phyloP scores from a whole-genome alignment of 1,140 invertebrate genomes.

The Micrasema longulum region DNA sequence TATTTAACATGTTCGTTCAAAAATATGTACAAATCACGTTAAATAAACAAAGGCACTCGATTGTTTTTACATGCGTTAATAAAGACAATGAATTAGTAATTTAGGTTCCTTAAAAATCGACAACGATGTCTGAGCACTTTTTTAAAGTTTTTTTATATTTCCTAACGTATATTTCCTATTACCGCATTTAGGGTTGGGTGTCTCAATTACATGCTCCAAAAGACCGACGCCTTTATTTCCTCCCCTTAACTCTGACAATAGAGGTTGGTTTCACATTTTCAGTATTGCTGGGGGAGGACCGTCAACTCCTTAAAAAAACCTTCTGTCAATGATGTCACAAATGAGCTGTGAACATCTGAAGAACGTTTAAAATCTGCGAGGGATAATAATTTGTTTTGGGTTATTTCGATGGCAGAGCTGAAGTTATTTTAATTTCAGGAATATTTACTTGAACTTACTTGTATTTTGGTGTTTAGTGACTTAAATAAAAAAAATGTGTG shows the following conservation, averaged over 20 bases:
- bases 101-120: too few species aligned
- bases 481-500: too few species aligned
- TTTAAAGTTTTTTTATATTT: too few species aligned
- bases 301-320: slow-evolving; percentile 27
- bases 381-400: background rate
- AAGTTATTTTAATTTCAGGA: slow-evolving; percentile 1
- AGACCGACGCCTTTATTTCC: slow-evolving; percentile 49
- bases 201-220: slow-evolving; percentile 54
- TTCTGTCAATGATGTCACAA: slow-evolving; percentile 47
- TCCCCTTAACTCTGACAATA: slow-evolving; percentile 18
- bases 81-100: too few species aligned
- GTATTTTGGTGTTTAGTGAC: too few species aligned
- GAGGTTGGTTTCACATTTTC: background rate
- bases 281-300: background rate
- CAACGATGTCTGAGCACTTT: too few species aligned
- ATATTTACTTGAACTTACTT: too few species aligned
- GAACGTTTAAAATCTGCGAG: slow-evolving; percentile 30
- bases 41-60: too few species aligned
- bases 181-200: slow-evolving; percentile 34
- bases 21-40: too few species aligned
- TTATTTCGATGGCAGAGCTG: slow-evolving; percentile 5
- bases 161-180: slow-evolving; percentile 24
- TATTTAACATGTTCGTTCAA: too few species aligned
- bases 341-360: slow-evolving; percentile 50
- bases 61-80: too few species aligned